Evolutionary conservation across 1,140 invertebrate genomes (phyloP), one percentile per base, ranked within the genome.

Genomic region (Euwallacea fornicatus): DNA sequence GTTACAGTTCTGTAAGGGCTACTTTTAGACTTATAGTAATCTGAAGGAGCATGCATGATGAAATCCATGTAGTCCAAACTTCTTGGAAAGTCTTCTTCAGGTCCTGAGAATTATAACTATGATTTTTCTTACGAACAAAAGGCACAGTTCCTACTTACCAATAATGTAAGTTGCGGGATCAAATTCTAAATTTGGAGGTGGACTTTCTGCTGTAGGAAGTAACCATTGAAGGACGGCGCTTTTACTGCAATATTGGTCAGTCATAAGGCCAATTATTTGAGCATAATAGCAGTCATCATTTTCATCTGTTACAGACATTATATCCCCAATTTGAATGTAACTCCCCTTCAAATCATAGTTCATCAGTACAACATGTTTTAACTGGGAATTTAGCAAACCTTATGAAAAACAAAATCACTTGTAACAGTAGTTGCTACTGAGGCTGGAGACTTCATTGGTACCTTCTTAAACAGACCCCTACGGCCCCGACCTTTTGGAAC

Each of bases 151-250:
- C 62, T 42, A 9, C 76, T 78, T 82, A 91, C 91, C 94, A 75
- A 96, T 90, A 41, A 96, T 90, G 78, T 96, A 97, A 16, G 94
- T 95, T 62, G 92, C 87, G n/a, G 95, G 93, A 85, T 93, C 92
- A 82, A 97, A 97, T 53, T 87, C 86, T 78, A 91, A 86, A 75
- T 89, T 87, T 11, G 90, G 88, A 54, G 89, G 87, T 16, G 91
- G 92, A 79, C 91, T 95, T n/a, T 87, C 85, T 74, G 88, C 87
- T 3, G 94, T 95, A 9, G 95, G 95, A 50, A 98, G 82, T 2
- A 97, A 84, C 95, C 95, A 98, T 0, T 94, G 95, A n/a, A 98
- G 85, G 7, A 93, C 92, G 7, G 93, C 94, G 83, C 94, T 96
- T 83, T 97, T 97, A 78, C 97, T 93, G 78, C 93, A 95, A 83